phyloP scores from a whole-genome alignment of 2,888 invertebrate genomes.

The Drosophila leonis region DNA sequence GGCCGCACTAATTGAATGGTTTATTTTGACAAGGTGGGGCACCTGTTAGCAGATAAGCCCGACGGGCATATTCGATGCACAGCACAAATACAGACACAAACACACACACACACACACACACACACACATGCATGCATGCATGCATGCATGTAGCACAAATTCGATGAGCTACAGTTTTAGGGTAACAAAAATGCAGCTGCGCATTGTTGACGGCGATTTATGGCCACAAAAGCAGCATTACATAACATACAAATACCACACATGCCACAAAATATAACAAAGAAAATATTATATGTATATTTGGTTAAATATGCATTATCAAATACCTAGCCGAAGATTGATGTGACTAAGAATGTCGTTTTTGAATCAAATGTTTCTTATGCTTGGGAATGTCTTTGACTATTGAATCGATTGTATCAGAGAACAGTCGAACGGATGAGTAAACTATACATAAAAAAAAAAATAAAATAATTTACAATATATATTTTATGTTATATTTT shows the following conservation, averaged over 20 bases:
- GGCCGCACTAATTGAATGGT: constrained; percentile 75
- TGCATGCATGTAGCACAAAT: constrained; percentile 19
- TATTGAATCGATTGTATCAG: neutral
- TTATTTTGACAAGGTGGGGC: constrained; percentile 73
- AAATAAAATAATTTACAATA: neutral
- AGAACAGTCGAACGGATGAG: too few species aligned
- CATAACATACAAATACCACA: constrained; percentile 34
- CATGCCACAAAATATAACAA: constrained; percentile 4
- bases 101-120: constrained; percentile 10
- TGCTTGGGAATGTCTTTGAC: neutral
- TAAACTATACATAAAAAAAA: neutral
- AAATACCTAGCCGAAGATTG: neutral
- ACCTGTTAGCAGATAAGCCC: constrained; percentile 63
- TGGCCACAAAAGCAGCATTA: constrained; percentile 19
- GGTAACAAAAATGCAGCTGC: constrained; percentile 36
- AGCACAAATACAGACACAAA: constrained; percentile 13
- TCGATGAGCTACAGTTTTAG: constrained; percentile 32
- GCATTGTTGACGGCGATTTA: constrained; percentile 52
- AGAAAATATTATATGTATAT: neutral
- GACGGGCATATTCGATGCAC: constrained; percentile 38
- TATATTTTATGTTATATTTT: too few species aligned
- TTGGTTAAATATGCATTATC: neutral
- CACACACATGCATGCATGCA: constrained; percentile 1
- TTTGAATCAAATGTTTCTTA: neutral
- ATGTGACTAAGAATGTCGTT: neutral